Percentiles rank a stretch among this genome's conserved stretches.
phyloP scores from a whole-genome alignment of 2,797 vertebrate species.

The Caiman crocodilus region DNA sequence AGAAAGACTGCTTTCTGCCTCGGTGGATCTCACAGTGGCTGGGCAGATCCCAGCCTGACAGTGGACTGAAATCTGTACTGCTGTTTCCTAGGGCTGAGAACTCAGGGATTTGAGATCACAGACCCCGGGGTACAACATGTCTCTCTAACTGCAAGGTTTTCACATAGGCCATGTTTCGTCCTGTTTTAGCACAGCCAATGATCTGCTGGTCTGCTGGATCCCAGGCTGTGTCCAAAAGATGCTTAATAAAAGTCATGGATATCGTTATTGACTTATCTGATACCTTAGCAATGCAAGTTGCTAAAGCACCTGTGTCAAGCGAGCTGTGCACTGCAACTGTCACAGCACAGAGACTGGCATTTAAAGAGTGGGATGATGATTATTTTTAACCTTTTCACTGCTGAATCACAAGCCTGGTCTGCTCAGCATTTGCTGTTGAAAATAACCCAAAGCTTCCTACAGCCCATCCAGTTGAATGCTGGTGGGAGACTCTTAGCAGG shows the following conservation, averaged over 20 bases:
- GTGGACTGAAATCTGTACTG: not conserved
- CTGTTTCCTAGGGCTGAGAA: not conserved
- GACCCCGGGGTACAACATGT: not conserved
- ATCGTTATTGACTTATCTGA: not conserved
- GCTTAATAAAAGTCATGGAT: rapidly evolving
- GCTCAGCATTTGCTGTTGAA: not conserved
- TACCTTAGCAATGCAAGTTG: not conserved
- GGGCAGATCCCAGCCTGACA: not conserved
- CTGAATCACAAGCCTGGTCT: not conserved
- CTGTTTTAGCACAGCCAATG: no score
- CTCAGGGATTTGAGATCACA: not conserved
- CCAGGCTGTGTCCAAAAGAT: not conserved
- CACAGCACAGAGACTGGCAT: not conserved
- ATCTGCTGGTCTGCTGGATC: not conserved
- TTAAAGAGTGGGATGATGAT: not conserved
- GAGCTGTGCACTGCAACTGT: not conserved
- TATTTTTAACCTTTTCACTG: slow-evolving; percentile 32
- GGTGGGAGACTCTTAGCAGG: rapidly evolving
- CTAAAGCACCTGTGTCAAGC: not conserved
- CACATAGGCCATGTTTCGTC: not conserved
- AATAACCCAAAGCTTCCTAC: rapidly evolving
- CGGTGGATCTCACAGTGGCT: not conserved
- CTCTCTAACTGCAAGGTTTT: not conserved
- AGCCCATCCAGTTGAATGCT: not conserved
- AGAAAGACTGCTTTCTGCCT: not conserved